phyloP scores from a whole-genome alignment of 2,113 vertebrate genomes.

The Lepisosteus osseus region DNA sequence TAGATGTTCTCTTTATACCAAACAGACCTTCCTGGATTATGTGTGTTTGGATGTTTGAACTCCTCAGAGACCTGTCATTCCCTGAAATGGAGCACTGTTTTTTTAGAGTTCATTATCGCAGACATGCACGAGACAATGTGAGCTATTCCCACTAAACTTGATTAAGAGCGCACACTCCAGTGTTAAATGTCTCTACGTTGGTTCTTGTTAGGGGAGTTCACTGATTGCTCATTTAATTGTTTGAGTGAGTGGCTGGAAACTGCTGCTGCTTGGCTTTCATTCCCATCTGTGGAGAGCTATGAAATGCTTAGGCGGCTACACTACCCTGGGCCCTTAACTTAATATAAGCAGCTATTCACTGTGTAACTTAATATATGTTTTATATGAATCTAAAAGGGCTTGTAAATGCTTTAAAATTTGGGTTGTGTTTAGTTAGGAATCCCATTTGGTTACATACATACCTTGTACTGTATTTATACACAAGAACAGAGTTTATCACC shows the following conservation, averaged over 20 bases:
- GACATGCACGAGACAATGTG: not conserved
- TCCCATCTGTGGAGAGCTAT: not conserved
- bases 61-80: not conserved
- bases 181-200: not conserved
- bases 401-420: not conserved
- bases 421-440: not conserved
- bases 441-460: not conserved
- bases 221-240: not conserved
- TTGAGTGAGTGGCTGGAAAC: conserved; percentile 31
- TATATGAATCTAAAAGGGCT: conserved; percentile 9
- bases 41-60: not conserved
- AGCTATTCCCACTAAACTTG: not conserved
- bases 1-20: not conserved
- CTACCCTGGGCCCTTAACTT: not conserved
- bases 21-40: not conserved
- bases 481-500: too few species aligned
- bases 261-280: conserved; percentile 34
- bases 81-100: not conserved
- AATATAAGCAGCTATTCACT: not conserved
- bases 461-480: too few species aligned
- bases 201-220: not conserved
- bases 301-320: conserved; percentile 7
- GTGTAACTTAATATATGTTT: conserved; percentile 1
- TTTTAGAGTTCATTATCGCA: not conserved
- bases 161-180: not conserved